Conservation (phyloP, 2,113 vertebrate species). For the Procavia capensis region DNA sequence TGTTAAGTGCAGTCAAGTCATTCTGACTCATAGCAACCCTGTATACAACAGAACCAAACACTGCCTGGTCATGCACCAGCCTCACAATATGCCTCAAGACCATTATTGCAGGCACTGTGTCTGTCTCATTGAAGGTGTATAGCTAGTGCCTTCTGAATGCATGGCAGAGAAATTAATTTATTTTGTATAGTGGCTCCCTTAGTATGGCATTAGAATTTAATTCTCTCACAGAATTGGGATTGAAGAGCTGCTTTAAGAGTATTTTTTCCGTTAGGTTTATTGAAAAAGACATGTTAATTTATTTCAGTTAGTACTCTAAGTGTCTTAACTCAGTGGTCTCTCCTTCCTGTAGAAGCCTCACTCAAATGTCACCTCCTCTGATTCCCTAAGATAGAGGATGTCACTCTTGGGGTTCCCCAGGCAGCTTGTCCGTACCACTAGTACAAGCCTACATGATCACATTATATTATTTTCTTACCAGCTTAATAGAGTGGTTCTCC, state of each 20-base stretch:
- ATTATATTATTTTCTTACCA: not conserved
- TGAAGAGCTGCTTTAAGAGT: conserved; percentile 6
- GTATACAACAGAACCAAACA: too few relatives aligned
- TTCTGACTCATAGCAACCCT: too few relatives aligned
- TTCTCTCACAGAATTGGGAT: not conserved
- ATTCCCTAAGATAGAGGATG: not conserved
- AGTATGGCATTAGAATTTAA: not conserved
- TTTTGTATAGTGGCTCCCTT: not conserved
- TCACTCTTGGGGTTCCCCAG: not conserved
- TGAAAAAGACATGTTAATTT: conserved; percentile 43
- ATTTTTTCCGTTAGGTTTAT: not conserved
- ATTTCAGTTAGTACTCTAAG: not conserved
- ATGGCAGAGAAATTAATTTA: conserved; percentile 8
- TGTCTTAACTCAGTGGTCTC: not conserved
- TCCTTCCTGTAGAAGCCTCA: not conserved
- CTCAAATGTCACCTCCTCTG: not conserved
- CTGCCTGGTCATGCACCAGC: too few relatives aligned
- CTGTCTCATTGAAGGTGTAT: too few relatives aligned
- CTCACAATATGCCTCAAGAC: too few relatives aligned
- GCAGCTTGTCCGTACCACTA: not conserved
- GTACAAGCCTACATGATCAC: not conserved
- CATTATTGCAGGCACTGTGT: too few relatives aligned
- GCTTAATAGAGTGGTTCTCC: not conserved
- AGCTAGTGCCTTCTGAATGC: not conserved
- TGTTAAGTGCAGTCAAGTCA: too few relatives aligned